These are phyloP conservation scores for Timema podura DNA, from an alignment of 2,888 invertebrate species.

Conservation along the genomic window DNA sequence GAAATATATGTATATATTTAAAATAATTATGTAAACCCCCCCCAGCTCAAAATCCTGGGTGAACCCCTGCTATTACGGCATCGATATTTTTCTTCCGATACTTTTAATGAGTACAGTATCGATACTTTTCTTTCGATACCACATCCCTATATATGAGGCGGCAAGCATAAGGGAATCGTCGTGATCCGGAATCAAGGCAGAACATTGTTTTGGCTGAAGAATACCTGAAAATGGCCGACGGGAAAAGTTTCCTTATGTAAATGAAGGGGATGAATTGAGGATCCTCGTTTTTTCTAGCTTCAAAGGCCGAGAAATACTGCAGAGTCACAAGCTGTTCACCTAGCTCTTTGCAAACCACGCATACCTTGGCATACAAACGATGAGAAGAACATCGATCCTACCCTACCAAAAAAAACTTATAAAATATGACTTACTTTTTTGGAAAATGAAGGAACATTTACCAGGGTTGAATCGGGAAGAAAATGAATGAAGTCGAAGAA, in stretches of 20 bases:
- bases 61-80: too few relatives aligned
- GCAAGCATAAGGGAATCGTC: not conserved
- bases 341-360: not conserved
- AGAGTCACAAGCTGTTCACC: not conserved
- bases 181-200: not conserved
- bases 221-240: too few relatives aligned
- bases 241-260: too few relatives aligned
- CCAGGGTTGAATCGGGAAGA: not conserved
- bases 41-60: too few relatives aligned
- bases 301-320: not conserved
- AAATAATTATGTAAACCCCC: too few relatives aligned
- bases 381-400: not conserved
- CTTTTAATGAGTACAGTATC: too few relatives aligned
- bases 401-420: not conserved
- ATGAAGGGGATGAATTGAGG: not conserved
- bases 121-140: too few relatives aligned
- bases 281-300: not conserved
- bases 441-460: not conserved
- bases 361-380: not conserved
- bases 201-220: not conserved
- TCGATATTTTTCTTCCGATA: too few relatives aligned
- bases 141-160: not conserved
- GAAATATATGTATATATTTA: too few relatives aligned
- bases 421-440: not conserved
- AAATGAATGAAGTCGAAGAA: not conserved